Conservation (phyloP, 2,888 invertebrate species). For the Phyllotreta cruciferae region DNA sequence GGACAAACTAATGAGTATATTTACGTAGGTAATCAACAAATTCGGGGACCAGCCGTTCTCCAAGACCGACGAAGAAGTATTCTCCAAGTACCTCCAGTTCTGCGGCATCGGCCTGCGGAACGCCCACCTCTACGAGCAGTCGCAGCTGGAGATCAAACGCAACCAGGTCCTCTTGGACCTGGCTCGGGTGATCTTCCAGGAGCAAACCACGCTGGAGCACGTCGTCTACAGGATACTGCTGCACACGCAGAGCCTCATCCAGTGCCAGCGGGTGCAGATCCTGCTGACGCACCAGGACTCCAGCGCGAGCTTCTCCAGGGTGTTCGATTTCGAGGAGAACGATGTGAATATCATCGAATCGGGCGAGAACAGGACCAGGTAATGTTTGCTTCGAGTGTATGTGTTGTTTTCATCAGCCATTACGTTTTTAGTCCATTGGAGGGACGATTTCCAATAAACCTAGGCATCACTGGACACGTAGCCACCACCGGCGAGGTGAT, state of each 20-base stretch:
- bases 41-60: slow-evolving; percentile 85
- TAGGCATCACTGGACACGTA: slow-evolving; percentile 94
- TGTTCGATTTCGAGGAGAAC: slow-evolving; percentile 91
- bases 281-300: slow-evolving; percentile 89
- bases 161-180: slow-evolving; percentile 93
- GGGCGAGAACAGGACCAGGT: slow-evolving; percentile 75
- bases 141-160: slow-evolving; percentile 92
- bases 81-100: slow-evolving; percentile 92
- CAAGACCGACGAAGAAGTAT: slow-evolving; percentile 86
- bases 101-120: slow-evolving; percentile 95
- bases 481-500: slow-evolving; percentile 93
- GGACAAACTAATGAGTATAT: too few species aligned
- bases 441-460: slow-evolving; percentile 92
- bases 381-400: slow-evolving; percentile 44
- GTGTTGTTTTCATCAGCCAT: slow-evolving; percentile 1
- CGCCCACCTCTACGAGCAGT: slow-evolving; percentile 95
- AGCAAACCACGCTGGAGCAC: slow-evolving; percentile 95
- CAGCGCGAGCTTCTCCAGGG: slow-evolving; percentile 91
- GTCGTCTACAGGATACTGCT: slow-evolving; percentile 92
- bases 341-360: slow-evolving; percentile 80
- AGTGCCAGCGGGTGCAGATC: slow-evolving; percentile 92
- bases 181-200: slow-evolving; percentile 96
- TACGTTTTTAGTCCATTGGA: slow-evolving; percentile 77
- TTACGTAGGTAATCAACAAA: slow-evolving; percentile 83
- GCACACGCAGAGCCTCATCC: slow-evolving; percentile 92